Evolutionary conservation across 2,797 vertebrate genomes (phyloP).

Genomic region (Pipistrellus kuhlii): DNA sequence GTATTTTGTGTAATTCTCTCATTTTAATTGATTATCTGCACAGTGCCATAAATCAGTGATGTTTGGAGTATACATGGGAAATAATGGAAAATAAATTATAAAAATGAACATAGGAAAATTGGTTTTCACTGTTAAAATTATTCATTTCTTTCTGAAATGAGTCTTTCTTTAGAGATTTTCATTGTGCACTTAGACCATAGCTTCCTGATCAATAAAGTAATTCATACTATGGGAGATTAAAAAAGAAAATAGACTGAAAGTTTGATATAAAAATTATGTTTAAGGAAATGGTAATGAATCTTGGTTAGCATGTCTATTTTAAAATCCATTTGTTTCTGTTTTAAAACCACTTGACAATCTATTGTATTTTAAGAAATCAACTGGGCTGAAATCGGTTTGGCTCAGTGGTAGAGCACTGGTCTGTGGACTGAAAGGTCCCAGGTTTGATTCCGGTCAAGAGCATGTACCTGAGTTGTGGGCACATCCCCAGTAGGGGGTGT

Average conservation of each 20-base stretch:
- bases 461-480: no score
- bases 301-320: constrained; percentile 69
- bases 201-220: constrained; percentile 87
- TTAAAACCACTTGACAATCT: not conserved
- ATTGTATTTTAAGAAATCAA: constrained; percentile 69
- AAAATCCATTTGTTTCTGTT: constrained; percentile 67
- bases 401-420: no score
- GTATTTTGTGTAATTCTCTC: constrained; percentile 89
- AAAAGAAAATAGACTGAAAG: not conserved
- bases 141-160: constrained; percentile 91
- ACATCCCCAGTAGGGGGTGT: no score
- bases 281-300: constrained; percentile 52
- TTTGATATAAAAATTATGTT: constrained; percentile 80
- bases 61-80: constrained; percentile 90
- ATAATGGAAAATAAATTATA: constrained; percentile 94
- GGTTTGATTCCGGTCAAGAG: no score
- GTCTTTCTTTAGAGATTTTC: constrained; percentile 88
- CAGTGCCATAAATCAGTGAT: constrained; percentile 89
- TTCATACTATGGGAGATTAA: constrained; percentile 65
- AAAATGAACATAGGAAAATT: constrained; percentile 93
- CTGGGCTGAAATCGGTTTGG: no score
- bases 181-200: constrained; percentile 83
- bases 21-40: constrained; percentile 93
- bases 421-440: no score
- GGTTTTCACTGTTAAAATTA: constrained; percentile 90